Evolutionary conservation across 2,113 vertebrate species (phyloP).

Genomic region (Garra rufa): DNA sequence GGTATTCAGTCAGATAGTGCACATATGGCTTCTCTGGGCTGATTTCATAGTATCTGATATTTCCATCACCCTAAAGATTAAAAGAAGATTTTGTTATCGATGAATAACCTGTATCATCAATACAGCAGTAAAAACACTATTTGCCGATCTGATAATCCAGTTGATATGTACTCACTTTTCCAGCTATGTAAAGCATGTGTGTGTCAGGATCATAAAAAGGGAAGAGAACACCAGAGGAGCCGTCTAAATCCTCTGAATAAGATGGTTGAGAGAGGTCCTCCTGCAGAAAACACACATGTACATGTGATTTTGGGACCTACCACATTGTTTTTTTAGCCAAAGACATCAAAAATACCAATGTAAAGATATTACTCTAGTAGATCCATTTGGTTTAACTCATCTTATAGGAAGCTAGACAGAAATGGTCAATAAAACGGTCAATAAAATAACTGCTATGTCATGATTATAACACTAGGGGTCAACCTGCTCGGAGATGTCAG

Average conservation of each 20-base stretch:
- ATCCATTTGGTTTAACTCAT: neutral
- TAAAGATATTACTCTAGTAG: neutral
- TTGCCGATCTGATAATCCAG: slow-evolving; percentile 39
- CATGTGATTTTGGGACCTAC: neutral
- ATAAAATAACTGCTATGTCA: neutral
- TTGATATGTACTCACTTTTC: slow-evolving; percentile 76
- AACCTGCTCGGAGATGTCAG: no score
- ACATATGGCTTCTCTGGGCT: slow-evolving; percentile 84
- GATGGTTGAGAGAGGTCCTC: slow-evolving; percentile 83
- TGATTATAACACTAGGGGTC: neutral
- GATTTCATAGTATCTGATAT: slow-evolving; percentile 89
- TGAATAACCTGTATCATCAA: neutral
- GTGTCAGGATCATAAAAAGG: slow-evolving; percentile 86
- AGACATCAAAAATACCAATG: neutral
- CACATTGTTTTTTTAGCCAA: neutral
- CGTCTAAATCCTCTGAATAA: slow-evolving; percentile 83
- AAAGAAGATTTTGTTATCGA: neutral
- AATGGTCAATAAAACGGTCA: neutral
- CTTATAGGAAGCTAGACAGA: neutral
- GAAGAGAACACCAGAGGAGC: slow-evolving; percentile 83
- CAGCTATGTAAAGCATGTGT: slow-evolving; percentile 83
- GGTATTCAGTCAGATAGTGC: slow-evolving; percentile 87
- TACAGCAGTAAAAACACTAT: neutral
- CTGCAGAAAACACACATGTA: slow-evolving; percentile 59
- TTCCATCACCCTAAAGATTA: slow-evolving; percentile 83